Evolutionary conservation across 1,140 invertebrate genomes (phyloP).

Genomic region (Rhyacophila brunnea): DNA sequence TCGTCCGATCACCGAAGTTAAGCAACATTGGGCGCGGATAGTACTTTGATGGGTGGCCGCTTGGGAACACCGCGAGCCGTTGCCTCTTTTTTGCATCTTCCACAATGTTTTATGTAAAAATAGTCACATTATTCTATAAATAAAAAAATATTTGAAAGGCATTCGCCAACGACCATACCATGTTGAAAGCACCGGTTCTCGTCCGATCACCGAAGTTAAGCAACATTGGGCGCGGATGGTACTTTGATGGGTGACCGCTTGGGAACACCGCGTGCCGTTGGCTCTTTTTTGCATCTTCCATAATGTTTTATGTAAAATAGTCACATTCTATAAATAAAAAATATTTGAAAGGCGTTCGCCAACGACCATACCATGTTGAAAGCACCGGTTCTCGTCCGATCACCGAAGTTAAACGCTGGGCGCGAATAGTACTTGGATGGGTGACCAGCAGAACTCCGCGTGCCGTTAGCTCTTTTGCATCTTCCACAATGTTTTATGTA

Average conservation of each 20-base stretch:
- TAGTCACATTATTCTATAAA: no score
- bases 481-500: no score
- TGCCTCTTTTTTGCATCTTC: no score
- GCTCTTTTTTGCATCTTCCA: no score
- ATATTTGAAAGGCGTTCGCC: conserved; percentile 7
- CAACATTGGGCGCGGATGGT: conserved; percentile 34
- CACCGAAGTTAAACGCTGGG: conserved; percentile 35
- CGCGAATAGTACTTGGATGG: no score
- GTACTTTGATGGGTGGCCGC: conserved; percentile 35
- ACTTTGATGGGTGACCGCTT: conserved; percentile 36
- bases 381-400: conserved; percentile 35
- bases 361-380: conserved; percentile 34
- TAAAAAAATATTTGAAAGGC: no score
- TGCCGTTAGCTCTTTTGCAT: no score
- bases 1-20: conserved; percentile 35
- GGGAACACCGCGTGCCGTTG: conserved; percentile 35
- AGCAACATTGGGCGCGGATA: conserved; percentile 33
- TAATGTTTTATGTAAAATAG: no score
- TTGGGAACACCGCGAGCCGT: conserved; percentile 35
- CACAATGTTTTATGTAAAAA: no score
- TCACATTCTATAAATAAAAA: no score
- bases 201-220: conserved; percentile 37
- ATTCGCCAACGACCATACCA: conserved; percentile 35
- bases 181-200: conserved; percentile 35
- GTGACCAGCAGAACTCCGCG: no score